Evolutionary conservation across 2,797 vertebrate species (phyloP).

Genomic region (Oreochromis grahami): DNA sequence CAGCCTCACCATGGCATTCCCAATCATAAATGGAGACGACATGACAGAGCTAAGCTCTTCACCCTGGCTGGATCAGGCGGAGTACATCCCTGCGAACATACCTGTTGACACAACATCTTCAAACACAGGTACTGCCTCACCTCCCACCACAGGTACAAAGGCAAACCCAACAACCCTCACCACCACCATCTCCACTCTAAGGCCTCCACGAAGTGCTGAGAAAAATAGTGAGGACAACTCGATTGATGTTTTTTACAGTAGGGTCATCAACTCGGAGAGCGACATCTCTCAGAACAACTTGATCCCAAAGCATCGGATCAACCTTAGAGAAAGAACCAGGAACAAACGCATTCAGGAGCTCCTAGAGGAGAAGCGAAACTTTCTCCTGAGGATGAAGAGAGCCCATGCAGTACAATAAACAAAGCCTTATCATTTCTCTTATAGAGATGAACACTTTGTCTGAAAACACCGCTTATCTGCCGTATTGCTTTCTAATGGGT

Average conservation of each 20-base stretch:
- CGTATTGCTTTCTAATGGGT: constrained; percentile 27
- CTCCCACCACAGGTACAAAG: neutral
- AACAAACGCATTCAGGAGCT: constrained; percentile 96
- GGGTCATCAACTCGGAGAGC: constrained; percentile 65
- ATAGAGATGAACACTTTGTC: constrained; percentile 60
- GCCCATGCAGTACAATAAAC: constrained; percentile 53
- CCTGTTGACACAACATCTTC: neutral
- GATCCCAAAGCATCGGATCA: constrained; percentile 80
- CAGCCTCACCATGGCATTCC: constrained; percentile 38
- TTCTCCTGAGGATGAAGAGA: constrained; percentile 81
- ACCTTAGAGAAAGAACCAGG: constrained; percentile 84
- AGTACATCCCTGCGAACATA: constrained; percentile 54
- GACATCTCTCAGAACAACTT: constrained; percentile 85
- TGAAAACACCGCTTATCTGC: constrained; percentile 22
- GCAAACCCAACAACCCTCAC: neutral
- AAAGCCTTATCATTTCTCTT: constrained; percentile 64
- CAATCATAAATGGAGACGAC: constrained; percentile 38
- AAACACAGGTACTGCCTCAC: neutral
- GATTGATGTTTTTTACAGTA: constrained; percentile 80
- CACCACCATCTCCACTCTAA: constrained; percentile 10
- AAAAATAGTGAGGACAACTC: constrained; percentile 84
- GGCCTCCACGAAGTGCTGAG: constrained; percentile 49
- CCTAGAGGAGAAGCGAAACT: constrained; percentile 87
- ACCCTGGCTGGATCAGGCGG: constrained; percentile 63
- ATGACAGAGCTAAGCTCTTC: constrained; percentile 31